Evolutionary conservation across 2,888 invertebrate genomes (phyloP).

Genomic region (Strigamia crassipes): DNA sequence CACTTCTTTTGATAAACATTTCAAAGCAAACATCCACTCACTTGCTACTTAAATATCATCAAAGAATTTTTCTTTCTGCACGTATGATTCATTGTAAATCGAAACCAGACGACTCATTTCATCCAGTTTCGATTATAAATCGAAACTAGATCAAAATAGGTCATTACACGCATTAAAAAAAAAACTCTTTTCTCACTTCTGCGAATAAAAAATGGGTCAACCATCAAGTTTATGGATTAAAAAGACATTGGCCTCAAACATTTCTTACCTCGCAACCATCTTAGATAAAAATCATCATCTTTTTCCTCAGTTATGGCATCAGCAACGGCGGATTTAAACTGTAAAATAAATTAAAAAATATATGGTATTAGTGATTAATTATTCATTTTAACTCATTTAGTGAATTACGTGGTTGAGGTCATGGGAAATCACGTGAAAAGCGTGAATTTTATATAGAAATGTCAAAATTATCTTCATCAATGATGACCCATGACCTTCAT

Average conservation of each 20-base stretch:
- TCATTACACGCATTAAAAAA: too few relatives aligned
- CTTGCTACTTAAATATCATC: too few relatives aligned
- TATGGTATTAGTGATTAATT: neutral
- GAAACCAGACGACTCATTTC: too few relatives aligned
- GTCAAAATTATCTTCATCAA: neutral
- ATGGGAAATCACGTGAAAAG: too few relatives aligned
- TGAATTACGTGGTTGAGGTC: too few relatives aligned
- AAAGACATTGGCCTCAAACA: neutral
- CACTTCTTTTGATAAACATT: neutral
- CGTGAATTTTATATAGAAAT: neutral
- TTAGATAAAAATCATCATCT: slow-evolving; percentile 12
- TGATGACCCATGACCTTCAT: neutral
- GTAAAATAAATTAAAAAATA: neutral
- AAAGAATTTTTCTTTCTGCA: too few relatives aligned
- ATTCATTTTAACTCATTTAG: too few relatives aligned
- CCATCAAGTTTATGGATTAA: neutral
- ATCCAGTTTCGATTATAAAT: too few relatives aligned
- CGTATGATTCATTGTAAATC: too few relatives aligned
- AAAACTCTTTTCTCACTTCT: too few relatives aligned
- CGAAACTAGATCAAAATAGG: too few relatives aligned
- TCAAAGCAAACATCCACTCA: neutral
- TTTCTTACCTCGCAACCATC: slow-evolving; percentile 39
- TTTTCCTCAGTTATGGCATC: neutral
- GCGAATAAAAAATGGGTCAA: neutral
- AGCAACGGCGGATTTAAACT: slow-evolving; percentile 23